Base-by-base conservation (phyloP, 2,888 invertebrate genomes). In the Ecdyonurus torrentis region DNA sequence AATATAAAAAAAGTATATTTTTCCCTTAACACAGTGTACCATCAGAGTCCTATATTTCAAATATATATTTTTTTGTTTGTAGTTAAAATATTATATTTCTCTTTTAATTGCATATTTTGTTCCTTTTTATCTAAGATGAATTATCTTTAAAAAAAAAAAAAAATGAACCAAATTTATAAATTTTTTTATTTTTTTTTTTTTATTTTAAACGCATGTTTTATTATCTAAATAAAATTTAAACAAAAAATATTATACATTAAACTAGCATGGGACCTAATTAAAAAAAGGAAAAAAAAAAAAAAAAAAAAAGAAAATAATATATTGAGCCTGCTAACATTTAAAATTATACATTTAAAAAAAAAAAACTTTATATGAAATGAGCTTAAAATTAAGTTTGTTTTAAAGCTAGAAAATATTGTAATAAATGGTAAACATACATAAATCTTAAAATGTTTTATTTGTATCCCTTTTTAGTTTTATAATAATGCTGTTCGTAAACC, bases 311-410 rank as follows among this genome's bases (percentile, higher is more conserved):
- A 15, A 10, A 22, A 55, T 20, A 18, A 55, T 10, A 37, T 20
- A 55, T 20, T 20, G 55, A 55, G 55, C 55, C 55, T 55, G 55
- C 55, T 55, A 20, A 55, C 22, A 55, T 20, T 55, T 55, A n/a
- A n/a, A n/a, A n/a, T n/a, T 55, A 55, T 55, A 10, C 22, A 55
- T 55, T n/a, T n/a, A n/a, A n/a, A n/a, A n/a, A n/a, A n/a, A n/a
- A n/a, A n/a, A n/a, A n/a, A n/a, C n/a, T n/a, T n/a, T n/a, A 55
- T 55, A 20, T 55, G 55, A 55, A 55, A 55, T 55, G 55, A 55
- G 55, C 55, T 55, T 55, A 55, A 55, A 55, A 20, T 55, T 55
- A 55, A 55, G 22, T 55, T 55, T 55, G 55, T 55, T 55, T 55
- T 22, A 55, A 55, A 20, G 55, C 55, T 55, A 55, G 55, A n/a